Evolutionary conservation across 2,888 invertebrate species (phyloP).

Genomic region (Nomada fucata): DNA sequence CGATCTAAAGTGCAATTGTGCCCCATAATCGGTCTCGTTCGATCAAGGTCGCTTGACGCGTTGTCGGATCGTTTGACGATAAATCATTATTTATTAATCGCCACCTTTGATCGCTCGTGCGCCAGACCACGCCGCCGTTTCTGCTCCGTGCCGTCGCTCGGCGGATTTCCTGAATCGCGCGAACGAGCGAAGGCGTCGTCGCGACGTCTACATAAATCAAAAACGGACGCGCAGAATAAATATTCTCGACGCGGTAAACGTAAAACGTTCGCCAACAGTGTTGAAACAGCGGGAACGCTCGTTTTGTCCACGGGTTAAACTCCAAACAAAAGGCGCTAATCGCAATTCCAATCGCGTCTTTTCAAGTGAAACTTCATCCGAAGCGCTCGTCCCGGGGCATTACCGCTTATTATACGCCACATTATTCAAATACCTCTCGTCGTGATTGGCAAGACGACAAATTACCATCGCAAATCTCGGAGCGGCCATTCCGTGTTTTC

Average conservation of each 20-base stretch:
- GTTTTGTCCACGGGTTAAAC: not conserved
- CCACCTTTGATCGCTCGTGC: not conserved
- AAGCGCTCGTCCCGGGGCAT: not conserved
- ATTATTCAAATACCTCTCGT: conserved; percentile 11
- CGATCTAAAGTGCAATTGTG: conserved; percentile 28
- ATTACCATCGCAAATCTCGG: conserved; percentile 22
- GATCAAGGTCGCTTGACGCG: conserved; percentile 1
- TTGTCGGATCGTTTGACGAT: conserved; percentile 13
- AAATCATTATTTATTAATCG: conserved; percentile 27
- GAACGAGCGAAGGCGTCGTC: not conserved
- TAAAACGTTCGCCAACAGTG: too few species aligned
- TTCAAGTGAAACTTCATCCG: not conserved
- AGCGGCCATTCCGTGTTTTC: not conserved
- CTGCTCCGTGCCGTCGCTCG: not conserved
- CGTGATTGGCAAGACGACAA: not conserved
- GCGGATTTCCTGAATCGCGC: not conserved
- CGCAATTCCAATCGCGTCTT: not conserved
- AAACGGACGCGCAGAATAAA: not conserved
- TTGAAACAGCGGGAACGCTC: too few species aligned
- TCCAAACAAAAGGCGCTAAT: not conserved
- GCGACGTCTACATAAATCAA: not conserved
- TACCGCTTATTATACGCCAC: not conserved
- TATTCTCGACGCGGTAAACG: not conserved
- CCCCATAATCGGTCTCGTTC: conserved; percentile 18
- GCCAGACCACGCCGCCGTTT: not conserved